Conservation (phyloP, 1,140 invertebrate genomes). For the Piezodorus guildinii region DNA sequence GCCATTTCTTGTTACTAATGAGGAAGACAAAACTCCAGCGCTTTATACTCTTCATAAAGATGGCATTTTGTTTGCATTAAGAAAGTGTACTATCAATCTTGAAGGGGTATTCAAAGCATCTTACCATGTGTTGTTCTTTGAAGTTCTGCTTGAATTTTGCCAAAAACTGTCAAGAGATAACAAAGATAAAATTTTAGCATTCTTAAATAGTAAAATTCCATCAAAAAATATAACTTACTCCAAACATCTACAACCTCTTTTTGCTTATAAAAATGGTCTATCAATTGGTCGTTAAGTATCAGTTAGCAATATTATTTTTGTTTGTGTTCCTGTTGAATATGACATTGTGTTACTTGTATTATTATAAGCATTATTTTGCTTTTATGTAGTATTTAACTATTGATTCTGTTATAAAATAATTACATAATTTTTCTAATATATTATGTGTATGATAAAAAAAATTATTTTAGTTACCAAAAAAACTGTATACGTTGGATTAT, state of each 20-base stretch:
- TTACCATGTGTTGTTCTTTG: not conserved
- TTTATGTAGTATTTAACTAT: no score
- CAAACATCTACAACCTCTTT: not conserved
- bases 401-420: no score
- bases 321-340: no score
- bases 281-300: no score
- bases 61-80: conserved; percentile 1
- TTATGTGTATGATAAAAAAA: no score
- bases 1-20: not conserved
- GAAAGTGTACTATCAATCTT: not conserved
- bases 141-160: not conserved
- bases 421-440: no score
- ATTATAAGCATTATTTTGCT: no score
- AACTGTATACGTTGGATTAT: no score
- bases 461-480: no score
- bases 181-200: not conserved
- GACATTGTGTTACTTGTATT: no score
- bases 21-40: not conserved
- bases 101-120: not conserved
- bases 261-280: not conserved
- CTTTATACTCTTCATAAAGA: not conserved
- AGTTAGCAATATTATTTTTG: no score
- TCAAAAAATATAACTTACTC: not conserved
- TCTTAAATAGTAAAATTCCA: not conserved
- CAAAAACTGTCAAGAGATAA: not conserved